These are phyloP conservation scores for Trilocha varians DNA, from an alignment of 2,888 invertebrate species.

Conservation along the genomic window DNA sequence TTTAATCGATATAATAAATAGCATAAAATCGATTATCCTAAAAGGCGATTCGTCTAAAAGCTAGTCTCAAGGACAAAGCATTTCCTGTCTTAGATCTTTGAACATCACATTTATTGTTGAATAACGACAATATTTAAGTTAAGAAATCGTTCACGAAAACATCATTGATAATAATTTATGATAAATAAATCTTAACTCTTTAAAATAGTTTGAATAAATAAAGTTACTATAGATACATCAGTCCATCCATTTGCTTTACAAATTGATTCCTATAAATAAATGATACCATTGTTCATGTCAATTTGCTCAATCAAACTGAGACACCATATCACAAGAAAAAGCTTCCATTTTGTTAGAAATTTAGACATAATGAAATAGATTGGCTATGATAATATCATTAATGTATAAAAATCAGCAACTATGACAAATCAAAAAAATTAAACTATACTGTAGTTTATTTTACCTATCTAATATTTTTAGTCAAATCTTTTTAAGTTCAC, in stretches of 20 bases:
- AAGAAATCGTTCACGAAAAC: background rate
- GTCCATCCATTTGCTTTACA: background rate
- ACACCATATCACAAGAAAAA: conserved; percentile 38
- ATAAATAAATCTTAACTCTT: background rate
- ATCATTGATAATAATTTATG: background rate
- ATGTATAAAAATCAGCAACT: no score
- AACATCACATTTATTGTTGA: background rate
- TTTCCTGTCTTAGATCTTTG: background rate
- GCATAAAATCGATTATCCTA: background rate
- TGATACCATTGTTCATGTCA: background rate
- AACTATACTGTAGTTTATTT: no score
- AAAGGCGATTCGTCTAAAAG: background rate
- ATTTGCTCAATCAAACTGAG: conserved; percentile 39
- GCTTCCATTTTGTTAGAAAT: conserved; percentile 39
- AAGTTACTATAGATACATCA: conserved; percentile 1
- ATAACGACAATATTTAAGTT: background rate
- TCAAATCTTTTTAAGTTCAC: no score
- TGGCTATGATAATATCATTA: no score
- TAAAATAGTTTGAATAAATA: background rate
- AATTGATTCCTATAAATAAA: background rate
- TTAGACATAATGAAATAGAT: no score
- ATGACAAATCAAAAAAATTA: no score
- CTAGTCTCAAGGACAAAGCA: background rate
- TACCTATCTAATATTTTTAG: no score
- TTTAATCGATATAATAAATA: background rate